Evolutionary conservation across 2,113 vertebrate genomes (phyloP), one percentile per base, ranked within the genome.

Genomic region (Myrmecophaga tridactyla): DNA sequence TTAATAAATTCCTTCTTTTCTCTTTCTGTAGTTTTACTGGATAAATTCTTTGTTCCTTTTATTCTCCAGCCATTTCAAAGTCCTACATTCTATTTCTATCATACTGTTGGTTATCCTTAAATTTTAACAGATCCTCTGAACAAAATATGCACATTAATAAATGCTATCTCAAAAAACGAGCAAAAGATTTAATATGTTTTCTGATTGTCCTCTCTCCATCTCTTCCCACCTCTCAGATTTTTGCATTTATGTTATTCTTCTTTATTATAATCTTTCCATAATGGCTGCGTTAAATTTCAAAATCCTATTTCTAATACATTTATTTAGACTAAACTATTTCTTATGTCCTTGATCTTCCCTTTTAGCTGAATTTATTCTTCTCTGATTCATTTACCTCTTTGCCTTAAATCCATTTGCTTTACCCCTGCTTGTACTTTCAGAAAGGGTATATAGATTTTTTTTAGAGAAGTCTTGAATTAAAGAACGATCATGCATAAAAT

Each of bases 91-190:
- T 88, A 15, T 43, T 76, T 91, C 65, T 60, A 58, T 31, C 2
- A n/a, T 76, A 29, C 12, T 39, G n/a, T 56, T 75, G 4, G 39
- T 72, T 69, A 58, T 78, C 31, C 29, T 53, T 87, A 95, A 89
- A 81, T 72, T 76, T 89, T 77, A 81, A n/a, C 80, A 86, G 92
- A 48, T 39, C 63, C n/a, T 75, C 51, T 86, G 43, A 94, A 83
- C 23, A 85, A 95, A 89, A 60, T 86, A 76, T 60, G 5, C 11
- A 67, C 9, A 63, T 39, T 34, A 82, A 83, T 75, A 56, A 60
- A 65, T 14, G 41, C 27, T 58, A 67, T 39, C 29, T 90, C 31
- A 41, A 25, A 36, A 86, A 83, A 53, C 3, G 1, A 75, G 76
- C 36, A 58, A 63, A 77, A 39, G 36, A 65, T 86, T 82, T 31